Evolutionary conservation across 2,797 vertebrate species (phyloP).

Genomic region (Diceros bicornis): DNA sequence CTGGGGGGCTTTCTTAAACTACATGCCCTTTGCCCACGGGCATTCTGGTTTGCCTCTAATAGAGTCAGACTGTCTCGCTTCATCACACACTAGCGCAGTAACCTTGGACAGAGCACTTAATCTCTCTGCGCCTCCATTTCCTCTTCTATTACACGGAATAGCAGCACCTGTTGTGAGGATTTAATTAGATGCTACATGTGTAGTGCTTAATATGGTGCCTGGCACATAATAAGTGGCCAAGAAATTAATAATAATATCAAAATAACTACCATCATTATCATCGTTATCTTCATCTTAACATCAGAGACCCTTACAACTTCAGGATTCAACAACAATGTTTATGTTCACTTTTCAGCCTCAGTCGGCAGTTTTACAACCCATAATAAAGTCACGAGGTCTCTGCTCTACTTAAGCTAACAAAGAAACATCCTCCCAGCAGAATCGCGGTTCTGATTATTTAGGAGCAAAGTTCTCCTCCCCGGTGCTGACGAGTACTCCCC

Average conservation of each 20-base stretch:
- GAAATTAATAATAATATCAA: constrained; percentile 24
- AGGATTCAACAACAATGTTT: not conserved
- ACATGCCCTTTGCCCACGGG: not conserved
- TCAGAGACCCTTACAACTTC: not conserved
- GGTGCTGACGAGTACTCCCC: not conserved
- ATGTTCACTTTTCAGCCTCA: not conserved
- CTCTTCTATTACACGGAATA: not conserved
- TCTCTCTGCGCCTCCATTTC: not conserved
- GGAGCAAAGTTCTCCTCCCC: not conserved
- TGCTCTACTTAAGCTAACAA: not conserved
- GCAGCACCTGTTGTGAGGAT: not conserved
- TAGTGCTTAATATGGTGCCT: not conserved
- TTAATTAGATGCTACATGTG: not conserved
- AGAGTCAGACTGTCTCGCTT: not conserved
- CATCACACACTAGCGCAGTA: not conserved
- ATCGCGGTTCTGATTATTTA: not conserved
- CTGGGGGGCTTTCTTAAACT: not conserved
- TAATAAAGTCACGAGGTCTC: not conserved
- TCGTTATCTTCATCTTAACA: not conserved
- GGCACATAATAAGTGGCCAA: constrained; percentile 15
- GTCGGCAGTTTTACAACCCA: not conserved
- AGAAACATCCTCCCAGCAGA: not conserved
- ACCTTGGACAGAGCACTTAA: not conserved
- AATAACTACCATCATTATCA: not conserved
- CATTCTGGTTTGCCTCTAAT: no score